Base-by-base conservation (phyloP, 2,113 vertebrate genomes). In the Centrocercus urophasianus region DNA sequence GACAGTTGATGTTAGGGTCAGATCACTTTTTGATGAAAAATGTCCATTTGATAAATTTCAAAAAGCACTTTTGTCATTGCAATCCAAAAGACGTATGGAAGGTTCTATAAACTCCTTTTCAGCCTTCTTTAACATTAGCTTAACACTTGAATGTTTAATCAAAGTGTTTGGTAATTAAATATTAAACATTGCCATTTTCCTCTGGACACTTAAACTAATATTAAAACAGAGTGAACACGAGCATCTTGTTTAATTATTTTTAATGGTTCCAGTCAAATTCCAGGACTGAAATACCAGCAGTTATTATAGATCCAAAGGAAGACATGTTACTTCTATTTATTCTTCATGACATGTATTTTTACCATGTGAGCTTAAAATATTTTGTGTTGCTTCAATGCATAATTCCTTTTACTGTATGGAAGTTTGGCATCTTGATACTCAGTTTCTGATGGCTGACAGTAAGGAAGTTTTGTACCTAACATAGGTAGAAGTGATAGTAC, bases 151-250 rank as follows among this genome's bases (percentile, higher is more conserved):
- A 88, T 93, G 38, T 95, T 96, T 96, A 81, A 83, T 90, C 85
- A 47, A 72, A 65, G 4, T 83, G n/a, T 93, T 95, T 95, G 72
- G 86, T 86, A 69, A 93, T 95, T 97, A 83, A 95, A 86, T 93
- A 93, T 95, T 95, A 89, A 96, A 75, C 65, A 91, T 57, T 78
- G 36, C 12, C 52, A 45, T 81, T 74, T 95, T 95, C 22, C 40
- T 81, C 57, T 77, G 61, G 52, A 95, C 60, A 72, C 25, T 77
- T 93, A 93, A 93, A 73, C 60, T 9, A 94, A 94, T 90, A 96
- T 85, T 96, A 91, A 93, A 90, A 52, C 9, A 72, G 65, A 52
- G 7, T 72, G 69, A 95, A 88, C 65, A 54, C 1, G 10, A 69
- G 18, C 18, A 83, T 61, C 27, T 83, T 86, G 22, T 84, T 93